Base-by-base conservation (phyloP, 2,797 vertebrate species). In the Ispidina picta region DNA sequence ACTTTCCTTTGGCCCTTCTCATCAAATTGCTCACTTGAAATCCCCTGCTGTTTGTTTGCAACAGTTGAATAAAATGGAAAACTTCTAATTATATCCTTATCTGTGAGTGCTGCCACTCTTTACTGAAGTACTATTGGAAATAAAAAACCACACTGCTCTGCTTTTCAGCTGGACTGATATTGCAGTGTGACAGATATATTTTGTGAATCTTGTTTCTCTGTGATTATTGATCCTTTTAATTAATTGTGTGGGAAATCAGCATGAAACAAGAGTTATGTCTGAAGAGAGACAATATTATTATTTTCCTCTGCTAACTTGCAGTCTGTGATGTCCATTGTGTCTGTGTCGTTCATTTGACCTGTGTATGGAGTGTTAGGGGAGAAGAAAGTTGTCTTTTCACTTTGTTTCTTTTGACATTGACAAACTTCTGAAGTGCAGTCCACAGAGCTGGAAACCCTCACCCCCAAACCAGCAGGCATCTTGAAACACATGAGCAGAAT, bases 41-140 rank as follows among this genome's bases (percentile, higher is more conserved):
- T 84, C 23, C 31, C 54, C 33, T 0, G 1, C 72, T 85, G 72
- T 89, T 94, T 81, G 19, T 85, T 92, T 91, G 62, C 63, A 81
- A 66, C 41, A 60, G 65, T 72, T 58, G 51, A 77, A 80, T 83
- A 73, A 91, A 89, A 86, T 75, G 6, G 55, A 90, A 86, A 89
- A 52, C 52, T 81, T 90, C 48, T 86, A 80, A 81, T 80, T 93
- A 69, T 70, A 69, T 73, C 59, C 48, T 86, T 81, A 76, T 84
- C 62, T 78, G 46, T 69, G 68, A 75, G 49, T 68, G 23, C 37
- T 82, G 33, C 41, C 33, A 31, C n/a, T 56, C n/a, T 66, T 78
- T 48, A 59, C 59, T 91, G 4, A 25, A 86, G 73, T 86, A 35
- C 31, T 41, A 5, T 39, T 63, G 28, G 52, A 88, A 64, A 83